Evolutionary conservation across 2,888 invertebrate genomes (phyloP).

Genomic region (Caenorhabditis afra): DNA sequence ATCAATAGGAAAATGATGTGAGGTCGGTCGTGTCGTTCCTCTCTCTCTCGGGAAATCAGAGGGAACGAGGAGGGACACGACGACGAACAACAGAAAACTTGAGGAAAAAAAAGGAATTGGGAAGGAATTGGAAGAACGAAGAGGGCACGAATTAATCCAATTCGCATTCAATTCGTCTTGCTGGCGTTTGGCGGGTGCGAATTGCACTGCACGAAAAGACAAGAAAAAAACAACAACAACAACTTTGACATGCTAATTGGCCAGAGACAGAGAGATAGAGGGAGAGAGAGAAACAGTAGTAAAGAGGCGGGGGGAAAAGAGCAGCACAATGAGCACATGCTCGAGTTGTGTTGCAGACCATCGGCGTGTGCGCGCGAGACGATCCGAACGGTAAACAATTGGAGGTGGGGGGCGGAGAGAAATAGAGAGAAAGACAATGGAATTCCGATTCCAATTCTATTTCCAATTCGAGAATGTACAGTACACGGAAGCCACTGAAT

Average conservation of each 20-base stretch:
- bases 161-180: conserved; percentile 1
- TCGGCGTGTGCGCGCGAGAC: background rate
- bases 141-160: conserved; percentile 26
- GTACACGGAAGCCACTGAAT: too few relatives aligned
- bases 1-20: background rate
- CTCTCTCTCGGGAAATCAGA: background rate
- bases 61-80: background rate
- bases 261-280: conserved; percentile 10
- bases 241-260: conserved; percentile 31
- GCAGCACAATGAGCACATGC: background rate
- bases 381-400: conserved; percentile 35
- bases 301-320: background rate
- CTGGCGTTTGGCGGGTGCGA: background rate
- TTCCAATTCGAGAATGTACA: background rate
- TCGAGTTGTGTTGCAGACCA: background rate
- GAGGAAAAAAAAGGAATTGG: conserved; percentile 12
- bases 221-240: background rate
- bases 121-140: too few relatives aligned
- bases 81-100: background rate
- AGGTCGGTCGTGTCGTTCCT: background rate
- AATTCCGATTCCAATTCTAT: background rate
- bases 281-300: conserved; percentile 1
- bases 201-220: too few relatives aligned
- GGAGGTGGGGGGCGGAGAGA: background rate
- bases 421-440: conserved; percentile 1